Conservation (phyloP, 2,888 invertebrate species). For the Cataglyphis rosenhaueri region DNA sequence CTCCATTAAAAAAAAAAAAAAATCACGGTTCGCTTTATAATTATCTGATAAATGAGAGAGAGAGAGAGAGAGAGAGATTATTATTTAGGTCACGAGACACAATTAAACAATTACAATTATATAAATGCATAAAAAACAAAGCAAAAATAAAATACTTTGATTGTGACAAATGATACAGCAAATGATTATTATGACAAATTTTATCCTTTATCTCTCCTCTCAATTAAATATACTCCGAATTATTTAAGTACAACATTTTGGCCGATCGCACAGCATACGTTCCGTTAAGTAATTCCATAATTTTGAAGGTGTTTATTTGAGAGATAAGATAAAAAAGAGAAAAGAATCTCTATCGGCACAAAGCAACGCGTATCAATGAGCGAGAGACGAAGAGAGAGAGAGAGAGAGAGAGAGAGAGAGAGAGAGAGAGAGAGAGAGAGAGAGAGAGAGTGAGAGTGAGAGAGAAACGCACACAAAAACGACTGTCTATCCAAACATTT, state of each 20-base stretch:
- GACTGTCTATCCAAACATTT: conserved; percentile 64
- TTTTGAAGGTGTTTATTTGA: conserved; percentile 15
- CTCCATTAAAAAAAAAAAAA: not conserved
- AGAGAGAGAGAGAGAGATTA: no score
- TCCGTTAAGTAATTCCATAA: not conserved
- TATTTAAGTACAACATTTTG: not conserved
- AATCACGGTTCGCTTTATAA: not conserved
- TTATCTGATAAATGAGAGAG: not conserved
- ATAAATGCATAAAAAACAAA: not conserved
- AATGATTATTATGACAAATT: not conserved
- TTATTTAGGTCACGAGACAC: not conserved
- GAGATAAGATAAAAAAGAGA: not conserved
- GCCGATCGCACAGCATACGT: not conserved
- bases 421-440: no score
- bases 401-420: no score
- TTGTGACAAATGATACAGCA: not conserved
- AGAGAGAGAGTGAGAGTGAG: not conserved
- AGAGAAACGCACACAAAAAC: conserved; percentile 20
- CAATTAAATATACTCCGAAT: not conserved
- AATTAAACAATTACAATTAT: not conserved
- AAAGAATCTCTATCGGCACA: conserved; percentile 3
- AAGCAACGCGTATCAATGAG: conserved; percentile 49
- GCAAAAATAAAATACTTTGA: not conserved
- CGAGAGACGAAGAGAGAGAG: conserved; percentile 12
- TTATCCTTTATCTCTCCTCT: not conserved